Evolutionary conservation across 2,888 invertebrate genomes (phyloP).

Genomic region (Flabesymbios commensalis): DNA sequence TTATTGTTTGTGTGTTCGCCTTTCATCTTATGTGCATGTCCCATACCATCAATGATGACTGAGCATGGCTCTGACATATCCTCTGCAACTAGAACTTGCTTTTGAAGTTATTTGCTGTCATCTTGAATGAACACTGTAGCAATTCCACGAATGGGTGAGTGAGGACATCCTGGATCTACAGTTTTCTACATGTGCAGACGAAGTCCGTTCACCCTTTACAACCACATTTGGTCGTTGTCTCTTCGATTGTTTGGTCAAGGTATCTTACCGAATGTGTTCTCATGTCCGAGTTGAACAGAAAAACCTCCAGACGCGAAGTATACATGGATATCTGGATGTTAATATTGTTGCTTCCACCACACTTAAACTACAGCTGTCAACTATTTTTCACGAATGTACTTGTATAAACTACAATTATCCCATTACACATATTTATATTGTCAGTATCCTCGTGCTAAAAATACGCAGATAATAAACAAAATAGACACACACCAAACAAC

Average conservation of each 20-base stretch:
- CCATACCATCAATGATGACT: conserved; percentile 30
- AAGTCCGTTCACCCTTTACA: conserved; percentile 11
- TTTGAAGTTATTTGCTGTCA: conserved; percentile 21
- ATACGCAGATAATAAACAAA: no score
- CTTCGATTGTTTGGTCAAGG: conserved; percentile 26
- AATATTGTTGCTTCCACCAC: conserved; percentile 20
- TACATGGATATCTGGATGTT: conserved; percentile 13
- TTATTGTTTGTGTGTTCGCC: conserved; percentile 21
- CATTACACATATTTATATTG: no score
- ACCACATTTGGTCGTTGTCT: conserved; percentile 10
- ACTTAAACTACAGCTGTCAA: no score
- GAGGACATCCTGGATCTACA: conserved; percentile 11
- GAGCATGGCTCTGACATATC: conserved; percentile 15
- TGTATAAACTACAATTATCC: no score
- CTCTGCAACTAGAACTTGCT: conserved; percentile 21
- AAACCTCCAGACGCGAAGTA: conserved; percentile 19
- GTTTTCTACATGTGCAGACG: conserved; percentile 9
- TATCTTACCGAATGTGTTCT: conserved; percentile 30
- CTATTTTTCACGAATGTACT: no score
- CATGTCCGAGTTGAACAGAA: conserved; percentile 23
- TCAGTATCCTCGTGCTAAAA: no score
- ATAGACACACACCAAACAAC: no score
- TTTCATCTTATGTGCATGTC: conserved; percentile 22
- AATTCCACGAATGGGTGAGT: conserved; percentile 24
- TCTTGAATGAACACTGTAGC: conserved; percentile 25